Base-by-base conservation (phyloP, 1,140 invertebrate genomes). In the Dinoponera quadriceps region DNA sequence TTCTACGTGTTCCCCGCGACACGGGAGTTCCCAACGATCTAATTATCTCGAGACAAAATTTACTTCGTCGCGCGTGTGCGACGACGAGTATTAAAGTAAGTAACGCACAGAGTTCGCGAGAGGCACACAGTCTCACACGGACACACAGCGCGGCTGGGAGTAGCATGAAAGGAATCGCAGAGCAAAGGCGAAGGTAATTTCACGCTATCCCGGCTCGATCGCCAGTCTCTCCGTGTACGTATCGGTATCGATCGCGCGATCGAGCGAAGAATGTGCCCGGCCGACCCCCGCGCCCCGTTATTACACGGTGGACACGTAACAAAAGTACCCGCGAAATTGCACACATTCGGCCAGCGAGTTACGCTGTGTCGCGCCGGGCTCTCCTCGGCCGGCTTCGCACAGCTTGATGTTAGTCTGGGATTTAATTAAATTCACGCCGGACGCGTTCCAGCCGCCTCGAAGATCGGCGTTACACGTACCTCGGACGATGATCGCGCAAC, bases 211-310 rank as follows among this genome's bases (percentile, higher is more conserved):
- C 49, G 38, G n/a, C 27, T 49, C 62, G 48, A 55, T 48, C 5
- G 44, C 44, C 29, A 22, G 27, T 54, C 48, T 54, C 48, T 18
- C 5, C 29, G 16, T 38, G 60, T 48, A 73, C 9, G 38, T 63
- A 63, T 33, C 49, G 60, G n/a, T 75, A 75, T 54, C 29, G 60
- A 75, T 75, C 73, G 60, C 20, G 27, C 59, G 74, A 77, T 77
- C 74, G 13, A 65, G 27, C 73, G 20, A 75, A 49, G 73, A 77
- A 77, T 75, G n/a, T n/a, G 44, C 62, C 16, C 27, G 1, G 27
- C 29, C 48, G 49, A 77, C 54, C 27, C 48, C 48, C 27, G 20
- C 44, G 63, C 44, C 38, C 20, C 55, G 38, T 54, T 77, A 66
- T 55, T 66, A 66, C 16, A 4, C 27, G 20, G 27, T 16, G 16